Percentiles rank a stretch among this genome's conserved stretches.
These are phyloP conservation scores for Turritopsis rubra DNA, from an alignment of 30 jellyfish, hydroid and myxozoan genomes.

Conservation along the genomic window DNA sequence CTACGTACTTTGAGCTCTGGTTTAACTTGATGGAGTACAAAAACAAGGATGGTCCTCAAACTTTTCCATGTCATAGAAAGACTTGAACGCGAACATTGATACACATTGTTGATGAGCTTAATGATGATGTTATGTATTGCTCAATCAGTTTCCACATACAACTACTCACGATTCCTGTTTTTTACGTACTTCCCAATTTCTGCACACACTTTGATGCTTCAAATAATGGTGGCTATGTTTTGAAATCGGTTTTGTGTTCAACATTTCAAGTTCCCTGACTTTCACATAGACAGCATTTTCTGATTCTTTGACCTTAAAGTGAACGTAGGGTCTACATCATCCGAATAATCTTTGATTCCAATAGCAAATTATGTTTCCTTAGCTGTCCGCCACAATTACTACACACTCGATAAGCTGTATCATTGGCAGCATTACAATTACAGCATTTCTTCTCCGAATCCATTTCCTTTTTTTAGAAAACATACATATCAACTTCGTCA, in stretches of 20 bases:
- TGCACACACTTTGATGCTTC: slow-evolving; percentile 32
- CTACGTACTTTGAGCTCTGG: not conserved
- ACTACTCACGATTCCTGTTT: slow-evolving; percentile 33
- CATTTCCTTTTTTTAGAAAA: not conserved
- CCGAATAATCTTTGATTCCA: not conserved
- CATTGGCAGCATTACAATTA: not conserved
- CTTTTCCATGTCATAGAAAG: not conserved
- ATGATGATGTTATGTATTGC: slow-evolving; percentile 8
- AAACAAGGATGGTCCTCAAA: not conserved
- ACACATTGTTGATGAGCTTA: slow-evolving; percentile 8
- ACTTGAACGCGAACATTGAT: not conserved
- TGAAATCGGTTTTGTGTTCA: slow-evolving; percentile 20
- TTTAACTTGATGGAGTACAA: not conserved
- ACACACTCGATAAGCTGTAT: not conserved
- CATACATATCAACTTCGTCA: not conserved
- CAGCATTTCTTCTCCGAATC: not conserved
- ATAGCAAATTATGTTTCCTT: not conserved
- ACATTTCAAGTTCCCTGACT: slow-evolving; percentile 37
- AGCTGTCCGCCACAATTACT: not conserved
- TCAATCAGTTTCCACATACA: slow-evolving; percentile 8
- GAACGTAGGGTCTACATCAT: not conserved
- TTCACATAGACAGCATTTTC: not conserved
- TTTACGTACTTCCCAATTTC: slow-evolving; percentile 12
- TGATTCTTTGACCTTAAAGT: not conserved
- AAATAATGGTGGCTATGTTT: slow-evolving; percentile 5